phyloP scores from a whole-genome alignment of 2,888 invertebrate species.

The Flexamia atlantica region DNA sequence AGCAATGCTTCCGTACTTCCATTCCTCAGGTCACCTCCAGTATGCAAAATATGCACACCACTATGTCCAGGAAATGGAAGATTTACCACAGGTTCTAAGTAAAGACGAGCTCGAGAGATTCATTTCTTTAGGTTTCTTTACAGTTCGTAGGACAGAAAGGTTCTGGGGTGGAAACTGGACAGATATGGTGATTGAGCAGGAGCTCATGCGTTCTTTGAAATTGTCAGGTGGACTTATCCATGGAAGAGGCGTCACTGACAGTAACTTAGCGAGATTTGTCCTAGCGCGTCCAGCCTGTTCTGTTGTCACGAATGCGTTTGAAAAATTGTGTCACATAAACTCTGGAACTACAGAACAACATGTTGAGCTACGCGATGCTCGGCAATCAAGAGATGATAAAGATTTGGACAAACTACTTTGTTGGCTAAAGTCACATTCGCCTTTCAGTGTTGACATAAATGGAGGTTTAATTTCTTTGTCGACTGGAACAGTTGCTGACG shows the following conservation, averaged over 20 bases:
- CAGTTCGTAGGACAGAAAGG: conserved; percentile 61
- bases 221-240: conserved; percentile 69
- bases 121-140: conserved; percentile 60
- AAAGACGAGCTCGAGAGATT: conserved; percentile 42
- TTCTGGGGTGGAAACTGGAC: conserved; percentile 62
- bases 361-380: conserved; percentile 70
- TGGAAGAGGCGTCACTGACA: conserved; percentile 69
- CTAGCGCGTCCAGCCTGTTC: conserved; percentile 66
- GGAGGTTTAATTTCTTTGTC: conserved; percentile 40
- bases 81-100: conserved; percentile 59
- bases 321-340: conserved; percentile 68
- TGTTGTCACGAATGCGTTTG: conserved; percentile 68
- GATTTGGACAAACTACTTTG: conserved; percentile 69
- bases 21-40: conserved; percentile 68
- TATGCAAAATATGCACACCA: conserved; percentile 67
- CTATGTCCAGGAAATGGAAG: conserved; percentile 66
- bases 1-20: conserved; percentile 62
- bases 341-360: conserved; percentile 70
- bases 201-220: conserved; percentile 71
- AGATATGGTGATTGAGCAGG: conserved; percentile 71
- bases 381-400: conserved; percentile 71
- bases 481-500: too few relatives aligned
- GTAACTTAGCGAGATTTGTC: conserved; percentile 58
- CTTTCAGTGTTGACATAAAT: conserved; percentile 48
- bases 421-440: conserved; percentile 66